Base-by-base conservation (phyloP, 2,113 vertebrate species). In the Anas platyrhynchos region DNA sequence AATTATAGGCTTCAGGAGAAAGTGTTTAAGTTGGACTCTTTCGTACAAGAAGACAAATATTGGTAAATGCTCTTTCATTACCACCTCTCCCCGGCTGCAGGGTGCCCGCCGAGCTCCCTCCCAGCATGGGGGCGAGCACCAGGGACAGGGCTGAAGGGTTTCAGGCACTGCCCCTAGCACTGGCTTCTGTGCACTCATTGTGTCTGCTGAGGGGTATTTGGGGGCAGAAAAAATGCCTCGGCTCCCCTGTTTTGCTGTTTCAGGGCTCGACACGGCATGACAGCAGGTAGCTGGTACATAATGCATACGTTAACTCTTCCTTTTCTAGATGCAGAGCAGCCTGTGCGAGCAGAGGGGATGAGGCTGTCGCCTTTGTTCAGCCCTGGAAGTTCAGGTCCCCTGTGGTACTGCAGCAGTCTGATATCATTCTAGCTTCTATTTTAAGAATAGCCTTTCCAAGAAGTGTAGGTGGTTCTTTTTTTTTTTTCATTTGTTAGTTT, bases 381-480 rank as follows among this genome's bases (percentile, higher is more conserved):
- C 76, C 63, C 56, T 65, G 69, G 73, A 91, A 86, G 90, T 91
- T 93, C 83, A 91, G 83, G 46, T 93, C 86, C 83, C 86, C 95
- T 85, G 81, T 7, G 31, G 54, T 87, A 82, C 69, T 96, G 93
- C 96, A 92, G 92, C 55, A 55, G 59, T 92, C 88, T 92, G 83
- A 72, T 91, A 86, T 44, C 92, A 68, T 69, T 76, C 34, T 21
- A 46, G 81, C 66, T 96, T 91, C 93, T 95, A 95, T 96, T 96
- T 96, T 94, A 94, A 85, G 73, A 88, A 55, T 46, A 82, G n/a
- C 71, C 94, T 82, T 81, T 91, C 71, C 62, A 69, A 95, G 86
- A 82, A 89, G 89, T 89, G 63, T 83, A 83, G 72, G 75, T 91
- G 78, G 86, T 76, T 93, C 1, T 0, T 34, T 67, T 93, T 90